phyloP scores from a whole-genome alignment of 2,797 vertebrate species.

The Danio jaintianensis region DNA sequence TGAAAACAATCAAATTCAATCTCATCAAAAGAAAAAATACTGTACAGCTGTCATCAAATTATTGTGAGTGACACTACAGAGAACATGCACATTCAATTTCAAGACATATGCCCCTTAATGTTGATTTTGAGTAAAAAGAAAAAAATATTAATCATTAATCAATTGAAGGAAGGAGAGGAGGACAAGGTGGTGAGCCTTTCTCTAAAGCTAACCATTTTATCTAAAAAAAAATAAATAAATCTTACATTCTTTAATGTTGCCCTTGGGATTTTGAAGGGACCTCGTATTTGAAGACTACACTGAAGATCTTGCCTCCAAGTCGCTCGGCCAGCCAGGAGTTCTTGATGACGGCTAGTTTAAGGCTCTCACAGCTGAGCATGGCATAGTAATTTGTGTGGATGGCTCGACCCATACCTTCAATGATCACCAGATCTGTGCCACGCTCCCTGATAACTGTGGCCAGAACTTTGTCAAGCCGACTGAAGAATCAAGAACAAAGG shows the following conservation, averaged over 20 bases:
- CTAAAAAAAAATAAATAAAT: slow-evolving; percentile 1
- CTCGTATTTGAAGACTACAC: slow-evolving; percentile 98
- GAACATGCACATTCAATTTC: slow-evolving; percentile 53
- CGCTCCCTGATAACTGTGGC: slow-evolving; percentile 88
- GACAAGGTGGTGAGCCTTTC: background rate
- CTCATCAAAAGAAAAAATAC: background rate
- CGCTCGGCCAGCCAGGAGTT: slow-evolving; percentile 97
- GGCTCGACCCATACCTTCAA: slow-evolving; percentile 98
- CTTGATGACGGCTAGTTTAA: slow-evolving; percentile 97
- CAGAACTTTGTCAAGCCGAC: slow-evolving; percentile 93
- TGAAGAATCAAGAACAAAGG: slow-evolving; percentile 60
- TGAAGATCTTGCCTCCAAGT: slow-evolving; percentile 95
- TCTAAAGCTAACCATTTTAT: background rate
- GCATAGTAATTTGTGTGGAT: slow-evolving; percentile 98
- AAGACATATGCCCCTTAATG: too few relatives aligned
- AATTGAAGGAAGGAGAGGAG: slow-evolving; percentile 29
- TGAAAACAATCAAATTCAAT: slow-evolving; percentile 32
- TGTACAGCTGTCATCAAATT: slow-evolving; percentile 18
- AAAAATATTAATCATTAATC: slow-evolving; percentile 52
- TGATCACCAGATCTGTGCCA: slow-evolving; percentile 91
- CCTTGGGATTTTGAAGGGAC: slow-evolving; percentile 77
- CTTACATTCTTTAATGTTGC: slow-evolving; percentile 15
- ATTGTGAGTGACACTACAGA: slow-evolving; percentile 15
- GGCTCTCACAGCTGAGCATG: slow-evolving; percentile 90
- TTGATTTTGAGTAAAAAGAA: slow-evolving; percentile 3